Evolutionary conservation across 1,140 invertebrate genomes (phyloP).

Genomic region (Coboldia fuscipes): DNA sequence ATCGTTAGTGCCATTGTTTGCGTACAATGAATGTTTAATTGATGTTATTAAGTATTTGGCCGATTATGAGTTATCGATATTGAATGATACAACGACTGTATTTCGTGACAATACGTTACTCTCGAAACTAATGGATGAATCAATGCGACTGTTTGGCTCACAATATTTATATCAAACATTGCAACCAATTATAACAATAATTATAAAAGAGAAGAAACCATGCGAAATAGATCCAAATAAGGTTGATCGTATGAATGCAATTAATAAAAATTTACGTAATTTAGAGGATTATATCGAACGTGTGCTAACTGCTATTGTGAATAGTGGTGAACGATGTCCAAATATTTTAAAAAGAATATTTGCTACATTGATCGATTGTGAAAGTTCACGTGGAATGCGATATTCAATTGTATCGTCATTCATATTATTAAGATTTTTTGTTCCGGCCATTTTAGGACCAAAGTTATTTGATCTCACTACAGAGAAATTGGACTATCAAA

Average conservation of each 20-base stretch:
- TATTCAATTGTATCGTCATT: conserved; percentile 87
- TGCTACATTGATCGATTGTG: conserved; percentile 64
- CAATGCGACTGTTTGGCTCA: conserved; percentile 73
- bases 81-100: conserved; percentile 79
- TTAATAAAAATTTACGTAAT: conserved; percentile 59
- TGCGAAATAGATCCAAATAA: conserved; percentile 85
- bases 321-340: conserved; percentile 66
- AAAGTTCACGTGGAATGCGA: conserved; percentile 57
- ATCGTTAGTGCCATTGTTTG: conserved; percentile 61
- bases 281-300: conserved; percentile 65
- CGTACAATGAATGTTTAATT: conserved; percentile 64
- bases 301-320: conserved; percentile 59
- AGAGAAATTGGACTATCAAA: conserved; percentile 66
- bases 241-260: conserved; percentile 53
- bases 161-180: conserved; percentile 73
- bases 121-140: conserved; percentile 89
- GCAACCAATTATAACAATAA: conserved; percentile 58
- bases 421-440: conserved; percentile 86
- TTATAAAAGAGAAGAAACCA: conserved; percentile 57
- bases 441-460: conserved; percentile 79
- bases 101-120: conserved; percentile 84
- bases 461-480: conserved; percentile 73
- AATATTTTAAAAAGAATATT: conserved; percentile 74
- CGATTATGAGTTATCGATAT: conserved; percentile 64
- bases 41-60: conserved; percentile 60